These are phyloP conservation scores for Mythimna vitellina DNA, from an alignment of 2,888 invertebrate species.

Conservation along the genomic window DNA sequence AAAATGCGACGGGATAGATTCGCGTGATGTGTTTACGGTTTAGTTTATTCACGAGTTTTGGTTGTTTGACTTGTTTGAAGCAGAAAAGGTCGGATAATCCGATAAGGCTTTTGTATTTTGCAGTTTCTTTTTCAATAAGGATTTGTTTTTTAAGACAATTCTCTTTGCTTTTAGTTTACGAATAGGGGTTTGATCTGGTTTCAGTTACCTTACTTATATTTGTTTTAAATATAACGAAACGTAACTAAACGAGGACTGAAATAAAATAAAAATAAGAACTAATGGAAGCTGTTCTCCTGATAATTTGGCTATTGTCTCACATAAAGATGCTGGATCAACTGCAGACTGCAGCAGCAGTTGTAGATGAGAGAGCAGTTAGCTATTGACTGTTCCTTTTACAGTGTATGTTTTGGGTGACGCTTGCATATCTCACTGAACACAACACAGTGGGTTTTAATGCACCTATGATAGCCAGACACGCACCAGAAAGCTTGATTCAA, in stretches of 20 bases:
- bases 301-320: not conserved
- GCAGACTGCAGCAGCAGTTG: not conserved
- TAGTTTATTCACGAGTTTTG: constrained; percentile 57
- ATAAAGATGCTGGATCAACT: not conserved
- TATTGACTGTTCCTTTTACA: not conserved
- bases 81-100: constrained; percentile 52
- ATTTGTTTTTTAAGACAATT: not conserved
- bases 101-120: constrained; percentile 35
- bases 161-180: not conserved
- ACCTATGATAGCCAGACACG: too few relatives aligned
- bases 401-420: too few relatives aligned
- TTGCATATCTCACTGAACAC: too few relatives aligned
- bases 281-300: not conserved
- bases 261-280: not conserved
- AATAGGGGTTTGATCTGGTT: constrained; percentile 14
- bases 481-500: too few relatives aligned
- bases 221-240: too few relatives aligned
- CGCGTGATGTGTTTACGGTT: constrained; percentile 53
- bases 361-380: not conserved
- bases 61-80: constrained; percentile 46
- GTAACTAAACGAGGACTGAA: not conserved
- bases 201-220: not conserved
- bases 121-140: not conserved
- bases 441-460: too few relatives aligned
- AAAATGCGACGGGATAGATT: constrained; percentile 61